Base-by-base conservation (phyloP, 1,140 invertebrate genomes). In the Ceratitis capitata region DNA sequence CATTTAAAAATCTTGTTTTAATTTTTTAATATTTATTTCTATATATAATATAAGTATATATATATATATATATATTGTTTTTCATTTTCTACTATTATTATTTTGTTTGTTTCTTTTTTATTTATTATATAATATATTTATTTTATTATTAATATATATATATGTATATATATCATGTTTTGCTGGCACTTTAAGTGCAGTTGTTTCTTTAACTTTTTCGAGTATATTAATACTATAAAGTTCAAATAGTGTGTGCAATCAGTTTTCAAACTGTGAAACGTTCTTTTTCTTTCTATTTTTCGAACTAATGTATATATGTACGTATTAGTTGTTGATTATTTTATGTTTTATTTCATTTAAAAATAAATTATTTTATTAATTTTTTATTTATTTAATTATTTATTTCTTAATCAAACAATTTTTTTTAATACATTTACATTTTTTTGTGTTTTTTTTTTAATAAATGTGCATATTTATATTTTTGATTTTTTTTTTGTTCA, bases 241-340 rank as follows among this genome's bases (percentile, higher is more conserved):
- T 78, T 23, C 39, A 35, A 69, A 69, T 19, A 53, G 9, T 19
- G 29, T 19, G 61, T 19, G 19, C 12, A 12, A 45, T 45, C 69
- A 78, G 39, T 12, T 78, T n/a, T 26, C 3, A 74, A 74, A 64
- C 61, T 64, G 12, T 64, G 14, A 64, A 64, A 35, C 3, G 26
- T 14, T 35, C 16, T 64, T 35, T 35, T 32, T 42, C 26, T 82
- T 1, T 61, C n/a, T n/a, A n/a, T n/a, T n/a, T n/a, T n/a, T n/a
- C n/a, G n/a, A n/a, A 26, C 32, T 1, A 69, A 69, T 69, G 58
- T 85, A 85, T 84, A 51, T 64, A 74, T 74, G 39, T 61, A 58
- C 56, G 39, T 58, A n/a, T n/a, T n/a, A n/a, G n/a, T n/a, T n/a
- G n/a, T n/a, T n/a, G n/a, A n/a, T n/a, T n/a, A n/a, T n/a, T n/a